Conservation (phyloP, 2,797 vertebrate genomes). For the Eidolon dupreanum region DNA sequence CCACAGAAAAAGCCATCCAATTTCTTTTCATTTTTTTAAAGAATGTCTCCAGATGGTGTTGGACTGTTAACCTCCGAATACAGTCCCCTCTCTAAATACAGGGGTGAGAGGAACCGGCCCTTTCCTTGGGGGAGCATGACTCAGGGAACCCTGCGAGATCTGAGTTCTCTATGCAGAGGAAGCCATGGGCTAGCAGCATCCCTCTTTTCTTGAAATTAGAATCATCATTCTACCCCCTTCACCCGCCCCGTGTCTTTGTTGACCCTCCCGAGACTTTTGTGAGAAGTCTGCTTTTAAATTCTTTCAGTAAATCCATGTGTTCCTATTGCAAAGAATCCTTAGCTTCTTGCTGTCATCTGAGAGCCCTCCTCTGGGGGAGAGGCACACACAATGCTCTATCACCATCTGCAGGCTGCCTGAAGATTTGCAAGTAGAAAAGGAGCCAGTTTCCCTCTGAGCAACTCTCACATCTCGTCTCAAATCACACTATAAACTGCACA, state of each 20-base stretch:
- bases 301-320: neutral
- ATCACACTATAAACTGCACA: neutral
- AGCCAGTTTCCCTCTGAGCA: neutral
- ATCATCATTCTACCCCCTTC: neutral
- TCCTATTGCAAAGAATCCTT: neutral
- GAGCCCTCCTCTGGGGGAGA: neutral
- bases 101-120: neutral
- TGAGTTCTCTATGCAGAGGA: neutral
- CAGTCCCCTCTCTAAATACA: neutral
- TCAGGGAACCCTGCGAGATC: neutral
- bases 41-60: neutral
- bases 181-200: neutral
- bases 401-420: conserved; percentile 69
- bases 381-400: neutral
- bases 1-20: neutral
- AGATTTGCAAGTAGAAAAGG: neutral
- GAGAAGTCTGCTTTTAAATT: conserved; percentile 33
- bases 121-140: neutral
- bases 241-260: neutral
- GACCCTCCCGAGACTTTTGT: neutral
- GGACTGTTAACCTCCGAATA: neutral
- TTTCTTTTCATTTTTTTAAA: conserved; percentile 7
- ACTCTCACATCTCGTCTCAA: neutral
- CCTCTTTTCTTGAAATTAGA: neutral
- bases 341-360: neutral